A percentile compares a stretch with the other conserved stretches of the same genome.
Evolutionary conservation across 2,797 vertebrate species (phyloP).

Genomic region (Diplodus sargus): DNA sequence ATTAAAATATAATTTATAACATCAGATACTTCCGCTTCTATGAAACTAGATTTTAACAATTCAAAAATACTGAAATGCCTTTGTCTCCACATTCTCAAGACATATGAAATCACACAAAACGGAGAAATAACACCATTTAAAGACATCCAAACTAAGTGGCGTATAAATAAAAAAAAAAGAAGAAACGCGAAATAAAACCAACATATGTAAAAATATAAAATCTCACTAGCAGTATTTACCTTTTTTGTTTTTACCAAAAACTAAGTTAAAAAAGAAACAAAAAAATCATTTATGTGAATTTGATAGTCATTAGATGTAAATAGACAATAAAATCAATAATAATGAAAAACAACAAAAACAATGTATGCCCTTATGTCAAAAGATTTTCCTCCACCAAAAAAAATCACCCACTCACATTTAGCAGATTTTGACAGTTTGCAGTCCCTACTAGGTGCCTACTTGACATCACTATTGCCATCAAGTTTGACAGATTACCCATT

Average conservation of each 20-base stretch:
- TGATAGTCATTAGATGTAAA: slow-evolving; percentile 88
- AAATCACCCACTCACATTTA: slow-evolving; percentile 63
- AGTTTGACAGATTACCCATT: slow-evolving; percentile 49
- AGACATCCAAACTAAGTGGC: slow-evolving; percentile 93
- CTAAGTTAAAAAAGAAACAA: slow-evolving; percentile 81
- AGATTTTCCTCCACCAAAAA: slow-evolving; percentile 67
- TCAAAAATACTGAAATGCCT: slow-evolving; percentile 99
- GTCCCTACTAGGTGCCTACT: slow-evolving; percentile 66
- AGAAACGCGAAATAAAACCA: slow-evolving; percentile 82
- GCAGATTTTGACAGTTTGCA: slow-evolving; percentile 69
- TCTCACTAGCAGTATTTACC: slow-evolving; percentile 87
- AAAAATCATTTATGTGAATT: slow-evolving; percentile 80
- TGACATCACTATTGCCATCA: slow-evolving; percentile 70
- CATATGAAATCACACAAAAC: slow-evolving; percentile 95
- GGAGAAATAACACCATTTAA: slow-evolving; percentile 88
- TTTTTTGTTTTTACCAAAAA: slow-evolving; percentile 83
- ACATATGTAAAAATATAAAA: slow-evolving; percentile 92
- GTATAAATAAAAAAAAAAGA: slow-evolving; percentile 92
- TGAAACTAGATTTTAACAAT: slow-evolving; percentile 99
- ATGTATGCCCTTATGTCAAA: slow-evolving; percentile 84
- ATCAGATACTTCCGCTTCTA: slow-evolving; percentile 98
- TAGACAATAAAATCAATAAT: slow-evolving; percentile 76
- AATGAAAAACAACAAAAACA: slow-evolving; percentile 77
- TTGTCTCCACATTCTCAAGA: slow-evolving; percentile 89
- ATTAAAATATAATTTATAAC: slow-evolving; percentile 99